A percentile compares a stretch with the other conserved stretches of the same genome.
Evolutionary conservation across 2,888 invertebrate genomes (phyloP).

Genomic region (Helicoverpa assulta): DNA sequence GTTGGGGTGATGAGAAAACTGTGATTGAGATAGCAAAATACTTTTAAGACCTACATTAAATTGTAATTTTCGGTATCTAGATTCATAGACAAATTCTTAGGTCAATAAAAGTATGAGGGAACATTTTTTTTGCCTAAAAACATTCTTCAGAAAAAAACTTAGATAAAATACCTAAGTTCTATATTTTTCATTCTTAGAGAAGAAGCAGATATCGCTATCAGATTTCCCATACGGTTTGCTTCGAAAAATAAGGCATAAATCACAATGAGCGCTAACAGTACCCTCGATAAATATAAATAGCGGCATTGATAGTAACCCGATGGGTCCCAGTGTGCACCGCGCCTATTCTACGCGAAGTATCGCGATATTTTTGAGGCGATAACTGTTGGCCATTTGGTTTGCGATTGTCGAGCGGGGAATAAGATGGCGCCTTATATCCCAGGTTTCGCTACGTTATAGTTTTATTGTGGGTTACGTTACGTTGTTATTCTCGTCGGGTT

Average conservation of each 20-base stretch:
- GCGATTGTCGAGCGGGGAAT: slow-evolving; percentile 52
- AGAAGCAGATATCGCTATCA: slow-evolving; percentile 46
- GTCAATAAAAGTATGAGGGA: too few relatives aligned
- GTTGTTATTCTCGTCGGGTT: background rate
- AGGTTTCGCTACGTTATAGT: slow-evolving; percentile 20
- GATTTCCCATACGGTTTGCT: slow-evolving; percentile 34
- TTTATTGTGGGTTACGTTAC: slow-evolving; percentile 11
- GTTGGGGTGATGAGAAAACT: background rate
- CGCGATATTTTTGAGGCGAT: slow-evolving; percentile 57
- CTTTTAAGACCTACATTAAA: too few relatives aligned
- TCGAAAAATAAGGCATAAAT: slow-evolving; percentile 53
- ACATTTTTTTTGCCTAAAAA: background rate
- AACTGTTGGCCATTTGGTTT: slow-evolving; percentile 45
- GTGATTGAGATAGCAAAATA: background rate
- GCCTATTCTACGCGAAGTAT: slow-evolving; percentile 54
- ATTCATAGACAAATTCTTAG: too few relatives aligned
- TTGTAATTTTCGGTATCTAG: too few relatives aligned
- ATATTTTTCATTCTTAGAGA: slow-evolving; percentile 12
- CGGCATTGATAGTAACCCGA: slow-evolving; percentile 57
- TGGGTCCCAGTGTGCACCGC: slow-evolving; percentile 54
- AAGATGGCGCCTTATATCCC: slow-evolving; percentile 28
- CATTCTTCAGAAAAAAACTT: background rate
- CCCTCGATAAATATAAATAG: slow-evolving; percentile 66
- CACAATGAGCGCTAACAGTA: slow-evolving; percentile 54
- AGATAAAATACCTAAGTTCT: slow-evolving; percentile 12